Percentiles rank a stretch among this genome's conserved stretches.
phyloP scores from a whole-genome alignment of 1,140 invertebrate species.

The Thaumatotibia leucotreta region DNA sequence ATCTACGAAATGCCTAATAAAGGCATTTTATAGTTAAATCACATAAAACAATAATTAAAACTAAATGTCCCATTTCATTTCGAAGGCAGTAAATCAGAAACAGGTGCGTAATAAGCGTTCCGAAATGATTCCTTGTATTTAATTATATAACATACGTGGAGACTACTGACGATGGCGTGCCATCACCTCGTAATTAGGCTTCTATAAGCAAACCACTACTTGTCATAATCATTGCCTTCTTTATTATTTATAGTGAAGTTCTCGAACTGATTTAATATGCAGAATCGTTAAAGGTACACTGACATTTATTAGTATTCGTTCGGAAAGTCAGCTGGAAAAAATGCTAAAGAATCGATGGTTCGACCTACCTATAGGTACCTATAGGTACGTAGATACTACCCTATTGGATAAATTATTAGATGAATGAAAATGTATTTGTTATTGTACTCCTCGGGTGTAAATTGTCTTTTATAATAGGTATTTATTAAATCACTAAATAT shows the following conservation, averaged over 20 bases:
- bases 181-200: slow-evolving; percentile 41
- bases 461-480: not conserved
- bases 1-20: not conserved
- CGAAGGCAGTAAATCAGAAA: not conserved
- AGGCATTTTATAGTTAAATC: not conserved
- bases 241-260: slow-evolving; percentile 38
- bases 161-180: slow-evolving; percentile 13
- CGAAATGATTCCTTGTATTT: slow-evolving; percentile 19
- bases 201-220: slow-evolving; percentile 36
- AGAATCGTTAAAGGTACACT: slow-evolving; percentile 24
- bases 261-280: slow-evolving; percentile 45
- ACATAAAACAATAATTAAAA: not conserved
- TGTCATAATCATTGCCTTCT: slow-evolving; percentile 34
- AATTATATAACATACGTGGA: slow-evolving; percentile 14
- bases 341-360: not conserved
- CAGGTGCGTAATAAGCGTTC: slow-evolving; percentile 11
- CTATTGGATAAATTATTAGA: too few species aligned
- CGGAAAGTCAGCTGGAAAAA: not conserved
- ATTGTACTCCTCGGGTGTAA: too few species aligned
- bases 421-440: too few species aligned
- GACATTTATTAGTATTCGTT: slow-evolving; percentile 33
- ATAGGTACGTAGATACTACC: too few species aligned
- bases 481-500: too few species aligned
- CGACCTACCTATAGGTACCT: too few species aligned
- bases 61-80: not conserved